Base-by-base conservation (phyloP, 2,888 invertebrate species). In the Ennomos quercinarius region DNA sequence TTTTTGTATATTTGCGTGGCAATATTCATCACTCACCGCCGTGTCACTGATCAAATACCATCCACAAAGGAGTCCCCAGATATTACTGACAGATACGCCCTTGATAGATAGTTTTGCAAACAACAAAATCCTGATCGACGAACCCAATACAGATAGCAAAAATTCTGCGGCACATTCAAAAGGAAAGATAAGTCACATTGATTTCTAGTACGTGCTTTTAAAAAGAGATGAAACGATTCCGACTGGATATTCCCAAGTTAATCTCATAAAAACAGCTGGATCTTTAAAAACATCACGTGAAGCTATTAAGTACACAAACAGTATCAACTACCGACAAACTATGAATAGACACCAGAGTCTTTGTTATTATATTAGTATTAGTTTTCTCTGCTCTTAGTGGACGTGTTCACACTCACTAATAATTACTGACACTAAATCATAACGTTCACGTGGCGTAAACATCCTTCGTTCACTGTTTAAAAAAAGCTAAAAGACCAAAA, bases 1-100 rank as follows among this genome's bases (percentile, higher is more conserved):
- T 89, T 91, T 91, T 85, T 90, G 89, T 91, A 92, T 91, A 92
- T 92, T 92, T 92, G 89, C 89, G 75, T 84, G 85, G 87, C 92
- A 91, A 92, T 92, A 92, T 92, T 91, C 91, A 92, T 92, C 92
- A 89, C 89, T 92, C 92, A 91, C 89, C 74, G 83, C 82, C 84
- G 80, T 87, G 90, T 89, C 92, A 90, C 91, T 87, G 89, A 85
- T 88, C 90, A 91, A 92, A 92, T 91, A 90, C 81, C 86, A 87
- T 76, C 84, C 84, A 86, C 89, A 87, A 89, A 89, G 78, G 85
- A 89, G 84, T 88, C 90, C 89, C 89, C 83, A 87, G 89, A 88
- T 89, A 89, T 84, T 83, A 77, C 83, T 83, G 87, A 86, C 86
- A 86, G 87, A 87, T 87, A 86, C 87, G 84, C 83, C 78, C 80